Evolutionary conservation across 2,113 vertebrate species (phyloP).

Genomic region (Gymnarchus niloticus): DNA sequence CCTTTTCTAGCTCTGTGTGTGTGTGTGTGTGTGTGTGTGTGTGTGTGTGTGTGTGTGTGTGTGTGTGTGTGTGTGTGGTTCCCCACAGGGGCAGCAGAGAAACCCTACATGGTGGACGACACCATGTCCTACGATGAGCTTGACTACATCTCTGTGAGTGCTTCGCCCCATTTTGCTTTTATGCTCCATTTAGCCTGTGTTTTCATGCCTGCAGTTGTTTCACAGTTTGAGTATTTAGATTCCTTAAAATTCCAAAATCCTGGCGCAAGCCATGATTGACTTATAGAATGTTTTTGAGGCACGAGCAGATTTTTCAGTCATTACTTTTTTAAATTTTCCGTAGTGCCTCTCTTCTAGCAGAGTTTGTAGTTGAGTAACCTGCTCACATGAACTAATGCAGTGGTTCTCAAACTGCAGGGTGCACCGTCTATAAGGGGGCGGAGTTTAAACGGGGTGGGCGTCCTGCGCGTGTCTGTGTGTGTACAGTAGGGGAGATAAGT

Average conservation of each 20-base stretch:
- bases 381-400: neutral
- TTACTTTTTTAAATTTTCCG: too few species aligned
- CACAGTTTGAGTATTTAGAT: neutral
- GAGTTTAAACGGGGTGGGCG: too few species aligned
- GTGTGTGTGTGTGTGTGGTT: neutral
- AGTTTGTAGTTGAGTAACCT: neutral
- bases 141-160: constrained; percentile 90
- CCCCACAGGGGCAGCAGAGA: constrained; percentile 83
- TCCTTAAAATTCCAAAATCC: neutral
- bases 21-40: neutral
- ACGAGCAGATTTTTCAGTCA: too few species aligned
- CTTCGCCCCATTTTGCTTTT: neutral
- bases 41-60: neutral
- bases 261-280: neutral
- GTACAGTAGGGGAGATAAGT: too few species aligned
- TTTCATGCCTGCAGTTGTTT: neutral
- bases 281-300: neutral
- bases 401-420: too few species aligned
- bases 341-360: too few species aligned
- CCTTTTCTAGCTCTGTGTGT: neutral
- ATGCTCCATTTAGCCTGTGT: neutral
- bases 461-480: too few species aligned
- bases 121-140: constrained; percentile 90
- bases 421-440: too few species aligned
- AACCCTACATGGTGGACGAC: constrained; percentile 93